Evolutionary conservation across 2,113 vertebrate genomes (phyloP), one percentile per base, ranked within the genome.

Genomic region (Rafetus swinhoei): DNA sequence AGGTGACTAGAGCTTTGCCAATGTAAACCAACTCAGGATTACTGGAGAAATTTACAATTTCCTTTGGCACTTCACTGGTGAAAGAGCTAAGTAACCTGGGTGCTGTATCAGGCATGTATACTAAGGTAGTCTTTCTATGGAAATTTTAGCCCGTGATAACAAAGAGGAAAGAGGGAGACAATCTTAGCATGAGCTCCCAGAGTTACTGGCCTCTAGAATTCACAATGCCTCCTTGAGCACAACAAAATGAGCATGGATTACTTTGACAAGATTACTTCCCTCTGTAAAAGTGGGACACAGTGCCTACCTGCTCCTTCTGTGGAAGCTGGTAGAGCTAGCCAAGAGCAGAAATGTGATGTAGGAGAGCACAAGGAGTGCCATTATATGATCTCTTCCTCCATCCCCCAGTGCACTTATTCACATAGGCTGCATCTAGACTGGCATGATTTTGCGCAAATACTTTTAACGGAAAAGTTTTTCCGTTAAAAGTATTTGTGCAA

Each of bases 181-280:
- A 25, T 77, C 21, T 50, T 24, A n/a, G 16, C 1, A 21, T 39
- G 11, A 90, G 53, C 59, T 79, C 39, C 16, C 55, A 22, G 8
- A 35, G 4, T 8, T 0, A 18, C 45, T 52, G 56, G 6, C 9
- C 50, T 87, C 89, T 24, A 32, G 27, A 50, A 59, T 4, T 56
- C 74, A 60, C 39, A 79, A 1, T 45, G 29, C 53, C 0, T 0
- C 10, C 14, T 60, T 77, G 55, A 65, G 21, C 27, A 25, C 9
- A 53, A 22, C 5, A 56, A 52, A 24, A 85, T 8, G 9, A 88
- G 4, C 1, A 1, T 1, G 83, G 45, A 19, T 55, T 39, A 25
- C 12, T 25, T 50, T 50, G 74, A 77, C n/a, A 45, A 27, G 21
- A 45, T 77, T 22, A 11, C 22, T 27, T 25, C 74, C 13, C 74